Conservation (phyloP, 2,113 vertebrate species). For the Siniperca knerii region DNA sequence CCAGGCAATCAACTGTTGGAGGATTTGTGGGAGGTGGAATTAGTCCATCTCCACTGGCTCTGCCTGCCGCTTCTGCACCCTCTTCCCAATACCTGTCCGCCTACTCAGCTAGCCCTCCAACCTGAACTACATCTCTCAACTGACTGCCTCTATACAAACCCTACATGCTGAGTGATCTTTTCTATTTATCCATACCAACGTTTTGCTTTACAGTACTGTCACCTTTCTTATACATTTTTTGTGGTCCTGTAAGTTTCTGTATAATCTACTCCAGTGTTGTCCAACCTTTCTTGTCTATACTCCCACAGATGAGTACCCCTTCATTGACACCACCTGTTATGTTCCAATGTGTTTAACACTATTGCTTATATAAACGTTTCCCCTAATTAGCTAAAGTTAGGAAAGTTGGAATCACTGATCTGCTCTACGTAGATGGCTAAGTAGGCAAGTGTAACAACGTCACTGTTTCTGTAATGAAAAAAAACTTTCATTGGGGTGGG, state of each 20-base stretch:
- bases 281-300: not conserved
- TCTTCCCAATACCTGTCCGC: slow-evolving; percentile 76
- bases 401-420: not conserved
- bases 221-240: not conserved
- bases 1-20: slow-evolving; percentile 81
- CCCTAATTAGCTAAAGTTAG: not conserved
- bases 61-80: slow-evolving; percentile 64
- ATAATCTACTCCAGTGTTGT: not conserved
- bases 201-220: slow-evolving; percentile 29
- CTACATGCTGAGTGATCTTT: slow-evolving; percentile 51
- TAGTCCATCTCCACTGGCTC: slow-evolving; percentile 74
- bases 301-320: not conserved
- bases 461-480: not conserved
- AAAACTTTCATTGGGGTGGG: too few relatives aligned
- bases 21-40: slow-evolving; percentile 81
- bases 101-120: slow-evolving; percentile 69
- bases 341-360: not conserved
- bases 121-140: slow-evolving; percentile 68
- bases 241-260: not conserved
- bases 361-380: not conserved
- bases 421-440: not conserved
- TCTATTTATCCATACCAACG: slow-evolving; percentile 32
- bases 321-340: not conserved
- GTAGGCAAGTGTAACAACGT: not conserved
- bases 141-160: slow-evolving; percentile 63